Percentiles rank a stretch among this genome's conserved stretches.
These are phyloP conservation scores for Trichechus manatus DNA, from an alignment of 2,113 vertebrate species.

Conservation along the genomic window DNA sequence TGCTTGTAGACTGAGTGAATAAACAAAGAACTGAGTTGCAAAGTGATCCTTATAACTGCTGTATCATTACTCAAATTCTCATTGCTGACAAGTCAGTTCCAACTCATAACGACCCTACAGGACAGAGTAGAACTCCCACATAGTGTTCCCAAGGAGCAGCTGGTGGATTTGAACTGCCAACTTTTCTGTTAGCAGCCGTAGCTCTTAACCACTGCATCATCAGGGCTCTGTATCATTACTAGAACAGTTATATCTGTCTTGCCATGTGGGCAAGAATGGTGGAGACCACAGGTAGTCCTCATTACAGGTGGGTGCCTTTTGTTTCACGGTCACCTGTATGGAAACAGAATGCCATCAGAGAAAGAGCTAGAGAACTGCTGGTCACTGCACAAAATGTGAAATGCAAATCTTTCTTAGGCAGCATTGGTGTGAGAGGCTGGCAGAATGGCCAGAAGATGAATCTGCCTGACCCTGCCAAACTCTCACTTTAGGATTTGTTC, in stretches of 20 bases:
- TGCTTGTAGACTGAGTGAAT: background rate
- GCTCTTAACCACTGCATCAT: no score
- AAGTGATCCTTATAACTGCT: background rate
- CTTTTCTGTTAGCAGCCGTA: no score
- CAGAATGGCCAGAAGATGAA: background rate
- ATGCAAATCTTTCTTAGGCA: background rate
- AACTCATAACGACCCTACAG: no score
- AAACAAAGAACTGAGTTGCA: background rate
- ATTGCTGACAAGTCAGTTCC: no score
- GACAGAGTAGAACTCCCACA: no score
- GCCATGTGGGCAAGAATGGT: background rate
- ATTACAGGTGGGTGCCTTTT: background rate
- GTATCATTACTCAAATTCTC: background rate
- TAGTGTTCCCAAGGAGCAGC: no score
- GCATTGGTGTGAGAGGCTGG: background rate
- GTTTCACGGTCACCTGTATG: background rate
- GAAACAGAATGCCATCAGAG: conserved; percentile 28
- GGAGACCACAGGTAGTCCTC: background rate
- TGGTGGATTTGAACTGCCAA: no score
- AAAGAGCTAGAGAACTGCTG: background rate
- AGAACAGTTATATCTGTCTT: background rate
- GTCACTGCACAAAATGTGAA: background rate
- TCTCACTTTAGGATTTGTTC: conserved; percentile 44
- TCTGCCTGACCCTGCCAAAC: background rate
- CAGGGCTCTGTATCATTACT: background rate